phyloP scores from a whole-genome alignment of 2,888 invertebrate genomes.

The Eupithecia exiguata region DNA sequence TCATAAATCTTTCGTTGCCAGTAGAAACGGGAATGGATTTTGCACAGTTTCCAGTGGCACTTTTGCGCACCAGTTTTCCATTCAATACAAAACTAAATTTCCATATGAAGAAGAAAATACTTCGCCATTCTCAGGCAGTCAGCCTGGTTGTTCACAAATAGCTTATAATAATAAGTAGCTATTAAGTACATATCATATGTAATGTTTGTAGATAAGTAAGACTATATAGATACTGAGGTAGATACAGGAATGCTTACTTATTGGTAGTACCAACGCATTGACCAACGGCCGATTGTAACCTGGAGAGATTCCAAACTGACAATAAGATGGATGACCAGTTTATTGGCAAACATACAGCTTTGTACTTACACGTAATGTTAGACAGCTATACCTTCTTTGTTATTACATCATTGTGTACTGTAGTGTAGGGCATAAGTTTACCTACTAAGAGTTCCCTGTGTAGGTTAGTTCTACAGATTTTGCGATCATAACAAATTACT shows the following conservation, averaged over 20 bases:
- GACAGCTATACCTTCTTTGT: neutral
- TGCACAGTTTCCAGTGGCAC: neutral
- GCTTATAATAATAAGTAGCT: too few relatives aligned
- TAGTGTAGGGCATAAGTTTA: neutral
- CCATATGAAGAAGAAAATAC: too few relatives aligned
- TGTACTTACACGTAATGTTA: slow-evolving; percentile 23
- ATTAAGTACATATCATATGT: too few relatives aligned
- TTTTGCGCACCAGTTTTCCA: neutral
- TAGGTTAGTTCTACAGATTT: slow-evolving; percentile 3
- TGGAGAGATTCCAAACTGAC: slow-evolving; percentile 45
- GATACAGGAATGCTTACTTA: slow-evolving; percentile 6
- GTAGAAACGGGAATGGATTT: neutral
- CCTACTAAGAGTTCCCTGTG: neutral
- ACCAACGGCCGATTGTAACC: slow-evolving; percentile 34
- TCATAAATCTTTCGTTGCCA: neutral
- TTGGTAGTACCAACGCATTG: slow-evolving; percentile 19
- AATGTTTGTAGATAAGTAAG: too few relatives aligned
- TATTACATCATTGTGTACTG: neutral
- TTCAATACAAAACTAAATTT: too few relatives aligned
- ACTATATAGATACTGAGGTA: too few relatives aligned
- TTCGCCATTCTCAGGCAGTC: too few relatives aligned
- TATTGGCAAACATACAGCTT: slow-evolving; percentile 36
- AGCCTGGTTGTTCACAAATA: too few relatives aligned
- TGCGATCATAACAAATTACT: neutral
- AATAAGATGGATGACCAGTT: slow-evolving; percentile 41